A percentile compares a stretch with the other conserved stretches of the same genome.
Evolutionary conservation across 2,888 invertebrate genomes (phyloP).

Genomic region (Antheraea yamamai): DNA sequence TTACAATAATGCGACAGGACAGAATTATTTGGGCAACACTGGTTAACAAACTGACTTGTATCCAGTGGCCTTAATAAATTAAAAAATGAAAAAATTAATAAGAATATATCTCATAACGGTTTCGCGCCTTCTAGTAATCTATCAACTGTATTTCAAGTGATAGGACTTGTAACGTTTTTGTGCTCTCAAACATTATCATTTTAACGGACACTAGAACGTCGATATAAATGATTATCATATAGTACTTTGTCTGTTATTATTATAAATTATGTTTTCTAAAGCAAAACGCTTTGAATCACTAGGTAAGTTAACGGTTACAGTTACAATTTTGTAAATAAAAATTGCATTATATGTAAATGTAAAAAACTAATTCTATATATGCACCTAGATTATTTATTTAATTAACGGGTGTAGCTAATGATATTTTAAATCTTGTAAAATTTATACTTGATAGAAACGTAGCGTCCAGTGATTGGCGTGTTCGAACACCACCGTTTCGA

Average conservation of each 20-base stretch:
- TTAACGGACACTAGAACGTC: constrained; percentile 33
- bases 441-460: no score
- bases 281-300: constrained; percentile 71
- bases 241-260: constrained; percentile 12
- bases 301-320: constrained; percentile 51
- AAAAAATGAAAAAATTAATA: no score
- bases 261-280: constrained; percentile 69
- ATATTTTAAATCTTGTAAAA: no score
- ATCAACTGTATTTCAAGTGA: neutral
- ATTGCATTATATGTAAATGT: neutral
- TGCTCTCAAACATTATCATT: neutral
- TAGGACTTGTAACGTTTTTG: neutral
- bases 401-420: no score
- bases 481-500: no score
- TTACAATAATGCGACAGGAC: neutral
- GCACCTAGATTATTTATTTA: no score
- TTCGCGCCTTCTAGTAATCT: neutral
- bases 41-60: neutral
- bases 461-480: no score
- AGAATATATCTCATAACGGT: neutral
- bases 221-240: constrained; percentile 16
- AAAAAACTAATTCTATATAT: neutral
- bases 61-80: no score
- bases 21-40: neutral
- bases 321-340: constrained; percentile 15